Evolutionary conservation across 2,888 invertebrate genomes (phyloP).

Genomic region (Melinaea menophilus): DNA sequence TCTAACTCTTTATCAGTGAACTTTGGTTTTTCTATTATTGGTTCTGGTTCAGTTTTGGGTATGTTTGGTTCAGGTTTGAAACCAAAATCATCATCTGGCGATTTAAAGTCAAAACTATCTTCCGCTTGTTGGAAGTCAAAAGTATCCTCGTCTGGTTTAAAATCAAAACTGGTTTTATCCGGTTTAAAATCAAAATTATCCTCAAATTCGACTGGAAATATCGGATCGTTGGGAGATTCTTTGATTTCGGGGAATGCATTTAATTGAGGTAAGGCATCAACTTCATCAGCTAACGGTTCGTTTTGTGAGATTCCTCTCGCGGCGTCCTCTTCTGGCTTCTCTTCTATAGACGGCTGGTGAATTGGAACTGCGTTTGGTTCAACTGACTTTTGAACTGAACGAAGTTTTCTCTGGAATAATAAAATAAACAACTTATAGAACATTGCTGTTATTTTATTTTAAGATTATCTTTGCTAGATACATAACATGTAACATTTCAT

Average conservation of each 20-base stretch:
- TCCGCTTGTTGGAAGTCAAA: neutral
- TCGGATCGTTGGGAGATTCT: slow-evolving; percentile 46
- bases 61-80: slow-evolving; percentile 49
- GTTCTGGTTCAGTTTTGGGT: slow-evolving; percentile 43
- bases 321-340: slow-evolving; percentile 56
- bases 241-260: slow-evolving; percentile 33
- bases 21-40: slow-evolving; percentile 65
- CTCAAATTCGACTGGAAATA: slow-evolving; percentile 62
- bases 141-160: neutral
- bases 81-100: slow-evolving; percentile 41
- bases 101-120: slow-evolving; percentile 35
- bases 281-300: slow-evolving; percentile 27
- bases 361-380: slow-evolving; percentile 62
- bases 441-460: too few species aligned
- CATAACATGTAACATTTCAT: too few species aligned
- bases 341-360: slow-evolving; percentile 54
- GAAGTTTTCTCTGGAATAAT: slow-evolving; percentile 79
- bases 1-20: slow-evolving; percentile 78
- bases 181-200: slow-evolving; percentile 39
- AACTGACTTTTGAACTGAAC: slow-evolving; percentile 78
- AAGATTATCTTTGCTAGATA: too few species aligned
- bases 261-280: slow-evolving; percentile 14
- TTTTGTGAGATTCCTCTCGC: slow-evolving; percentile 16
- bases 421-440: neutral
- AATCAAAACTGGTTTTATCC: neutral